A percentile compares a stretch with the other conserved stretches of the same genome.
These are phyloP conservation scores for Rhabdornis inornatus DNA, from an alignment of 2,113 vertebrate species.

Conservation along the genomic window DNA sequence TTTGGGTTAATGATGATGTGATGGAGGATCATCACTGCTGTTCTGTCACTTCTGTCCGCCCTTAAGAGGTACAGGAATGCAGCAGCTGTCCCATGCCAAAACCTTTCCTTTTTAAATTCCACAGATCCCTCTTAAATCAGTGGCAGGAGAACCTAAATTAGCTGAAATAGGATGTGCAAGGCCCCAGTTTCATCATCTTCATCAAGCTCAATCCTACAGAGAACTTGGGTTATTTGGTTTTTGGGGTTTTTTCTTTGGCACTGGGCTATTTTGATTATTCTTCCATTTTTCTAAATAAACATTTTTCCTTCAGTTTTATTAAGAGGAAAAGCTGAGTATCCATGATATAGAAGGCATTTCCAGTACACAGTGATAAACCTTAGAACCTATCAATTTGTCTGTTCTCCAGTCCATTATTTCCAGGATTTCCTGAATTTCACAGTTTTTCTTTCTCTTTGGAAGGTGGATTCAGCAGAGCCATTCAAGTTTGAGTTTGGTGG, in stretches of 20 bases:
- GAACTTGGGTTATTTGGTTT: neutral
- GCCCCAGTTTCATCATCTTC: neutral
- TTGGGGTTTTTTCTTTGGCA: fast-evolving
- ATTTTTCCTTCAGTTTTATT: neutral
- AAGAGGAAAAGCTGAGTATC: neutral
- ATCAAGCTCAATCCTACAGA: neutral
- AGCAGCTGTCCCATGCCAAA: neutral
- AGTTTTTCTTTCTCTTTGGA: neutral
- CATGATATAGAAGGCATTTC: neutral
- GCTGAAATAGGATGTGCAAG: neutral
- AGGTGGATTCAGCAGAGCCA: neutral
- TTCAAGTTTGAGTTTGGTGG: neutral
- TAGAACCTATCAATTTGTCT: neutral
- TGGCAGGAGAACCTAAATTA: neutral
- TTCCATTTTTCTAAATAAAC: neutral
- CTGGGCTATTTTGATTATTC: neutral
- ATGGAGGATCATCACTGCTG: neutral
- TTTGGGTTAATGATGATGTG: neutral
- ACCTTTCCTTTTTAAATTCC: neutral
- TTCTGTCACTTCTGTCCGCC: neutral
- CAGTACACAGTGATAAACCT: neutral
- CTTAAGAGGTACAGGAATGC: neutral
- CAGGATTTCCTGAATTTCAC: neutral
- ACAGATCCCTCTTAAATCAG: neutral
- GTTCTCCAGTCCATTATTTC: neutral